Conservation (phyloP, 2,888 invertebrate genomes). For the Drosophila histrio region DNA sequence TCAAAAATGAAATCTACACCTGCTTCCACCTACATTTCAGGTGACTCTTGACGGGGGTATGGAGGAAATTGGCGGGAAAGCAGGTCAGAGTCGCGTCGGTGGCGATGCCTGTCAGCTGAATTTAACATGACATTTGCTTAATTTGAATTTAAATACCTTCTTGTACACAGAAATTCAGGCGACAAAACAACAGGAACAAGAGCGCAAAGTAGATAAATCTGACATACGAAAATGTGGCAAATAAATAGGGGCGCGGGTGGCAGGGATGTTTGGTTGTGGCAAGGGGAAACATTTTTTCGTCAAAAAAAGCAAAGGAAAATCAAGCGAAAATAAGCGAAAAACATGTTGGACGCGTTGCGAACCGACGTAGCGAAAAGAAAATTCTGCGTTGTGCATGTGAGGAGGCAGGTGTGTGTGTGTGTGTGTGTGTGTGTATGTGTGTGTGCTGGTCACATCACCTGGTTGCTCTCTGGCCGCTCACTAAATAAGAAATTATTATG, state of each 20-base stretch:
- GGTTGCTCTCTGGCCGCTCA: conserved; percentile 43
- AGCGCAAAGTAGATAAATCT: conserved; percentile 66
- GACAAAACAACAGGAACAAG: conserved; percentile 27
- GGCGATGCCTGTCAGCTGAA: conserved; percentile 62
- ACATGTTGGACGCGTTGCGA: conserved; percentile 35
- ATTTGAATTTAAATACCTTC: conserved; percentile 78
- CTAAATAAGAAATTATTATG: conserved; percentile 79
- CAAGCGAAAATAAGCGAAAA: conserved; percentile 56
- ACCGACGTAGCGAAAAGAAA: conserved; percentile 12
- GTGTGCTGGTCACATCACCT: conserved; percentile 37
- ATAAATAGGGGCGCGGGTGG: background rate
- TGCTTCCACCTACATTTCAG: background rate
- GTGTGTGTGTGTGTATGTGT: background rate
- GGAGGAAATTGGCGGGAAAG: background rate
- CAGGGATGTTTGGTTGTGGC: background rate
- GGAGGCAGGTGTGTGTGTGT: background rate
- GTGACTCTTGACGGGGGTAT: background rate
- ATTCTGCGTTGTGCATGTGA: conserved; percentile 3
- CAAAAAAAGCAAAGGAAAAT: conserved; percentile 38
- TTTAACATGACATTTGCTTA: conserved; percentile 76
- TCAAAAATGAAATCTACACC: conserved; percentile 50
- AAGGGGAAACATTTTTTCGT: conserved; percentile 11
- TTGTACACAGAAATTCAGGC: conserved; percentile 26
- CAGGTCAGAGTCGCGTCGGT: background rate
- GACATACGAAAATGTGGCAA: conserved; percentile 58